A percentile compares a stretch with the other conserved stretches of the same genome.
phyloP scores from a whole-genome alignment of 2,113 vertebrate genomes.

The Mohoua ochrocephala region DNA sequence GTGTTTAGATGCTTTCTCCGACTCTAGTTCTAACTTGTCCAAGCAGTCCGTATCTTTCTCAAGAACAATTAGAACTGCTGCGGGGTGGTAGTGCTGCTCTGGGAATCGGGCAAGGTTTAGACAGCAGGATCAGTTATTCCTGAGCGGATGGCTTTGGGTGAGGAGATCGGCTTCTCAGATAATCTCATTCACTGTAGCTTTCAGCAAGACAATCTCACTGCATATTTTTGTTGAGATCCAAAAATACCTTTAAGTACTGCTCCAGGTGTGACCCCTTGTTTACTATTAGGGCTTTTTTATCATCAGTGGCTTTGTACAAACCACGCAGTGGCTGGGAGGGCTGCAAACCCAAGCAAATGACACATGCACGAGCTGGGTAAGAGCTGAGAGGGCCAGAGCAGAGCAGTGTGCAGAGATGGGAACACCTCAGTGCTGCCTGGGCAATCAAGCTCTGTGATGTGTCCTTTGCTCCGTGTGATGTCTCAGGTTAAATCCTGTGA shows the following conservation, averaged over 20 bases:
- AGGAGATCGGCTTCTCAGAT: background rate
- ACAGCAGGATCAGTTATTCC: background rate
- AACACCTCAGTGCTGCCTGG: background rate
- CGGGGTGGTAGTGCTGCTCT: background rate
- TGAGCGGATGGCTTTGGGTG: background rate
- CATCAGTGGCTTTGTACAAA: background rate
- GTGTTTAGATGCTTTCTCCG: background rate
- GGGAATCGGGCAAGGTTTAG: background rate
- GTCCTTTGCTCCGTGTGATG: background rate
- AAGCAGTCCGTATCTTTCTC: rapidly evolving
- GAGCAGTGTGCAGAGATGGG: background rate
- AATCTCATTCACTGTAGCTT: background rate
- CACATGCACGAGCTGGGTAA: rapidly evolving
- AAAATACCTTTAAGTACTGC: background rate
- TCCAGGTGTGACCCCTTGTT: background rate
- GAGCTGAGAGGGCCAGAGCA: background rate
- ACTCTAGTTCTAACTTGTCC: background rate
- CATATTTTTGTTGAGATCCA: background rate
- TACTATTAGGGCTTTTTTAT: background rate
- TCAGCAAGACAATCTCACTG: background rate
- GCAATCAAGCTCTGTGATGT: rapidly evolving
- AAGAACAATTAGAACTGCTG: background rate
- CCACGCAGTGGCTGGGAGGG: background rate
- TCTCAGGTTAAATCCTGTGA: background rate
- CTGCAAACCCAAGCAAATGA: background rate